These are phyloP conservation scores for Hypomesus transpacificus DNA, from an alignment of 2,113 vertebrate species.

Conservation along the genomic window DNA sequence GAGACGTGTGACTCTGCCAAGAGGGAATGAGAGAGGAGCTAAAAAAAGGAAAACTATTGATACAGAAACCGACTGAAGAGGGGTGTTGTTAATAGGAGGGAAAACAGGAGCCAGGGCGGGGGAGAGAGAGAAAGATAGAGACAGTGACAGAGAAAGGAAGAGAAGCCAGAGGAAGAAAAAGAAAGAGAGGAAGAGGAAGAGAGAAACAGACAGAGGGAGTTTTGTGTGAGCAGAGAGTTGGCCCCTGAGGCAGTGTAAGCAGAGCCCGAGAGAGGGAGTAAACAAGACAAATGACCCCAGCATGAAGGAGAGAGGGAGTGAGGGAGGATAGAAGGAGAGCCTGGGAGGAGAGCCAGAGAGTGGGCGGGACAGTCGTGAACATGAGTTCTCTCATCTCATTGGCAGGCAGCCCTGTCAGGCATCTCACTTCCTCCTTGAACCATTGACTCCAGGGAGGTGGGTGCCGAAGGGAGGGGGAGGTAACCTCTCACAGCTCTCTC, in stretches of 20 bases:
- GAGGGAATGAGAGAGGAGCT: too few species aligned
- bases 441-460: slow-evolving; percentile 41
- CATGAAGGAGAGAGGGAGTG: slow-evolving; percentile 19
- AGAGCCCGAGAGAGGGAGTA: slow-evolving; percentile 45
- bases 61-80: too few species aligned
- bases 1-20: not conserved
- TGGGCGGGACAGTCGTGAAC: slow-evolving; percentile 25
- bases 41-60: too few species aligned
- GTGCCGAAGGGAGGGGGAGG: slow-evolving; percentile 63
- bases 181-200: slow-evolving; percentile 7
- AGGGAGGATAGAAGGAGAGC: slow-evolving; percentile 27
- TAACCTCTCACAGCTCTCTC: slow-evolving; percentile 25
- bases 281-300: slow-evolving; percentile 42
- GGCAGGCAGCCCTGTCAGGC: slow-evolving; percentile 60
- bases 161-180: slow-evolving; percentile 6
- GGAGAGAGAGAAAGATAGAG: not conserved
- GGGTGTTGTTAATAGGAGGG: not conserved
- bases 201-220: slow-evolving; percentile 4
- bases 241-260: slow-evolving; percentile 40
- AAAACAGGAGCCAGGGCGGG: not conserved
- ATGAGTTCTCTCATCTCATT: slow-evolving; percentile 40
- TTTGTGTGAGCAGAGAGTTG: slow-evolving; percentile 21
- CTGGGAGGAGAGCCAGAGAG: slow-evolving; percentile 25
- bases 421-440: slow-evolving; percentile 66
- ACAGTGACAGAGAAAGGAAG: slow-evolving; percentile 8